Base-by-base conservation (phyloP, 2,888 invertebrate species). In the Notodonta dromedarius region DNA sequence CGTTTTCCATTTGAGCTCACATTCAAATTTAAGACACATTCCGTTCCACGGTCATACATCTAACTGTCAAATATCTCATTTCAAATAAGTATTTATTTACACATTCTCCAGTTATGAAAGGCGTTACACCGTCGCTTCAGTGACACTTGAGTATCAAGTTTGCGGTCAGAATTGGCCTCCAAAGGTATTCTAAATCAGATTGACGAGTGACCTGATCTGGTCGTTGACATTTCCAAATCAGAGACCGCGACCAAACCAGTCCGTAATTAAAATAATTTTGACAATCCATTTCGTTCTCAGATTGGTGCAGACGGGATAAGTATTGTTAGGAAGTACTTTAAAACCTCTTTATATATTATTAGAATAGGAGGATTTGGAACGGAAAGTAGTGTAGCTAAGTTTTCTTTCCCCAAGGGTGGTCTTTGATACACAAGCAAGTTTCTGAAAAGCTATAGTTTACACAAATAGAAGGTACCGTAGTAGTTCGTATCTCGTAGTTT, bases 81-180 rank as follows among this genome's bases (percentile, higher is more conserved):
- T n/a, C 75, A 69, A 50, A 51, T 66, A 24, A 24, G 24, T 24
- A 74, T 76, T 63, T 42, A 56, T 24, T 75, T 72, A 66, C 77
- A 58, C 65, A 65, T 65, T 65, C 63, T 14, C 35, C 69, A 67
- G 77, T 74, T 77, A 69, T 51, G 67, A 76, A 71, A 76, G 76
- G 76, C 69, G 76, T 73, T 65, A 73, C 60, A 55, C 58, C 62
- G 62, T 79, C 77, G 68, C 70, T 73, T 77, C 74, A 72, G 73
- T 80, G 82, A 85, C 83, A 83, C 80, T 77, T 68, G 67, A 62
- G 72, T 80, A 79, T 83, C 76, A 67, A 75, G 77, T 79, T 78
- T 84, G 87, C 78, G 86, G 87, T 87, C 69, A 75, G 63, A 74
- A 76, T 81, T 77, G 74, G 76, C 73, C 75, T 74, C 60, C 62